A percentile compares a stretch with the other conserved stretches of the same genome.
Conservation (phyloP, 2,797 vertebrate species). For the Cirrhinus molitorella region DNA sequence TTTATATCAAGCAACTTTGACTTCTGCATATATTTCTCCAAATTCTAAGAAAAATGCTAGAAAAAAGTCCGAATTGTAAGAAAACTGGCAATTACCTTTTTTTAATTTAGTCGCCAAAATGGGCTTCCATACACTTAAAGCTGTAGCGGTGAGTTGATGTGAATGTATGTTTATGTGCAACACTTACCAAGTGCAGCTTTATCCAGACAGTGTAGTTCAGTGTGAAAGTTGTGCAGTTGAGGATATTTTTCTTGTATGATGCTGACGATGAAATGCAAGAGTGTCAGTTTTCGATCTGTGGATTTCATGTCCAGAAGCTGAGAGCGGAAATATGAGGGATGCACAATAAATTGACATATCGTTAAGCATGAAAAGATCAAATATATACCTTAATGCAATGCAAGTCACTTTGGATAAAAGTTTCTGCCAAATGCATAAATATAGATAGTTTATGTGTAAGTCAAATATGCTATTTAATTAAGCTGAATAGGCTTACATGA, state of each 20-base stretch:
- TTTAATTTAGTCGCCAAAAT: too few relatives aligned
- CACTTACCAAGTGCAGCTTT: slow-evolving; percentile 88
- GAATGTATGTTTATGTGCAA: background rate
- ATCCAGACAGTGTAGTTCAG: slow-evolving; percentile 91
- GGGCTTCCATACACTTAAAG: too few relatives aligned
- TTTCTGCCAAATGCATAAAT: background rate
- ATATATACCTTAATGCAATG: background rate
- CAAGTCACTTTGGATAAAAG: too few relatives aligned
- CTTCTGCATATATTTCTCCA: too few relatives aligned
- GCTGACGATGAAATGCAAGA: slow-evolving; percentile 90
- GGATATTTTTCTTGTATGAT: slow-evolving; percentile 89
- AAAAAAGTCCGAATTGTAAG: too few relatives aligned
- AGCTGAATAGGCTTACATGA: background rate
- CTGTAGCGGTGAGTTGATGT: background rate
- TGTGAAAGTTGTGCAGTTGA: slow-evolving; percentile 82
- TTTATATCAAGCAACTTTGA: too few relatives aligned
- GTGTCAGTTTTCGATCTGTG: slow-evolving; percentile 89
- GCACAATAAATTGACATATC: background rate
- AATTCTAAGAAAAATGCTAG: too few relatives aligned
- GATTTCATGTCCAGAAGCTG: slow-evolving; percentile 95
- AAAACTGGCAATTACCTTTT: too few relatives aligned
- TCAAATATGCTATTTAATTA: background rate
- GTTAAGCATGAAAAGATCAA: background rate
- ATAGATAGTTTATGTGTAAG: background rate
- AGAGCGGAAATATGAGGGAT: background rate